phyloP scores from a whole-genome alignment of 2,113 vertebrate genomes.

The Carettochelys insculpta region DNA sequence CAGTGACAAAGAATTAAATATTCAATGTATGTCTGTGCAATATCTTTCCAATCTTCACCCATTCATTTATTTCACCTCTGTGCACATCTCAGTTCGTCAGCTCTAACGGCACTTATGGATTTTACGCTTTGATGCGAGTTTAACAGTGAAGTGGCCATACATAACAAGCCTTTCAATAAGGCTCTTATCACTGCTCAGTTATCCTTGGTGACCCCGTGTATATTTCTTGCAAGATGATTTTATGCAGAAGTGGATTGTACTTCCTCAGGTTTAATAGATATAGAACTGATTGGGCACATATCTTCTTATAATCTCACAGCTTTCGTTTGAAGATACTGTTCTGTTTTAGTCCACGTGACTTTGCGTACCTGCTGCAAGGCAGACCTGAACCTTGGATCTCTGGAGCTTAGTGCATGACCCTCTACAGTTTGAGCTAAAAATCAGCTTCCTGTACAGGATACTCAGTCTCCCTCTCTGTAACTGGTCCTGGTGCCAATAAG shows the following conservation, averaged over 20 bases:
- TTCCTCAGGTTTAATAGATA: not conserved
- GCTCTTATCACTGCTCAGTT: not conserved
- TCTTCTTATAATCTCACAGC: not conserved
- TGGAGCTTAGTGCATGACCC: too few relatives aligned
- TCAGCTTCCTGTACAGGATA: too few relatives aligned
- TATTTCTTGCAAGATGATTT: not conserved
- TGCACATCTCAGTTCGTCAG: not conserved
- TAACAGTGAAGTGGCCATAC: not conserved
- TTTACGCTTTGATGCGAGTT: not conserved
- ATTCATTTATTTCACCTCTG: not conserved
- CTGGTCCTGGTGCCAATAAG: too few relatives aligned
- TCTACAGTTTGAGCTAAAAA: too few relatives aligned
- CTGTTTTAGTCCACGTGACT: not conserved
- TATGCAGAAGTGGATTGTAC: not conserved
- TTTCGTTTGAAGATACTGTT: not conserved
- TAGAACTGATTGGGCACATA: rapidly evolving
- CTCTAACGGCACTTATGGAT: not conserved
- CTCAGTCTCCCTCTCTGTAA: too few relatives aligned
- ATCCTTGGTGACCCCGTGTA: not conserved
- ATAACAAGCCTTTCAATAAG: not conserved
- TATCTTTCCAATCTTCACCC: not conserved
- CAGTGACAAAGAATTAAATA: not conserved
- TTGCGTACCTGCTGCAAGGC: too few relatives aligned
- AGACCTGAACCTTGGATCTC: too few relatives aligned
- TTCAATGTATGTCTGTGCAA: not conserved